Base-by-base conservation (phyloP, 2,797 vertebrate genomes). In the Etheostoma nigrum region DNA sequence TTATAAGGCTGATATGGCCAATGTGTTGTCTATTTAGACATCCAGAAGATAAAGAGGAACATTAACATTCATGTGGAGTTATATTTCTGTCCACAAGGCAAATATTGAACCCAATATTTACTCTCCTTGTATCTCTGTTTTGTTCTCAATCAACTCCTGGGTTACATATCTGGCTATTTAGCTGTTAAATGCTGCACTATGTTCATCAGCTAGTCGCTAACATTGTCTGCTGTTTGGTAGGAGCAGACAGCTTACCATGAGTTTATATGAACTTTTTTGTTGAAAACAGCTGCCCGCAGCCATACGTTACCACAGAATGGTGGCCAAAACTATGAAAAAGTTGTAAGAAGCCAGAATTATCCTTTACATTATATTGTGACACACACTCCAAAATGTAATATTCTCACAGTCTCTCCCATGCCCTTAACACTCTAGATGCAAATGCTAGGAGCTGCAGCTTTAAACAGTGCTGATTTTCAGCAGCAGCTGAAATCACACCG, bases 401-500 rank as follows among this genome's bases (percentile, higher is more conserved):
- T n/a, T 64, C 27, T 55, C 59, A 25, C 15, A 4, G 19, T 51
- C 40, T n/a, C 25, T 63, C 21, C 70, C 23, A 59, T 13, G 18
- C 44, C 18, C 44, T 27, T 10, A 67, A 59, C 23, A 14, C 69
- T 66, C 1, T 45, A 30, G 14, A 40, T 70, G 67, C 65, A 67
- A 76, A 78, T n/a, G 19, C 48, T n/a, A 36, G 25, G 21, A 63
- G 40, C 63, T 67, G 78, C 60, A 55, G 63, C 61, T 63, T 76
- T 45, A 66, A 25, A 49, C n/a, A 72, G 63, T 4, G 59, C n/a
- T 33, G 63, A 79, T 73, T 76, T 80, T 74, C 25, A 61, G 60
- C 60, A 55, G 52, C 71, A 82, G 76, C 60, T 62, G 25, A 81
- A 83, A 67, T 76, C 62, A 12, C 64, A 58, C 55, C 11, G 11